Evolutionary conservation across 2,113 vertebrate genomes (phyloP).

Genomic region (Bufo gargarizans): DNA sequence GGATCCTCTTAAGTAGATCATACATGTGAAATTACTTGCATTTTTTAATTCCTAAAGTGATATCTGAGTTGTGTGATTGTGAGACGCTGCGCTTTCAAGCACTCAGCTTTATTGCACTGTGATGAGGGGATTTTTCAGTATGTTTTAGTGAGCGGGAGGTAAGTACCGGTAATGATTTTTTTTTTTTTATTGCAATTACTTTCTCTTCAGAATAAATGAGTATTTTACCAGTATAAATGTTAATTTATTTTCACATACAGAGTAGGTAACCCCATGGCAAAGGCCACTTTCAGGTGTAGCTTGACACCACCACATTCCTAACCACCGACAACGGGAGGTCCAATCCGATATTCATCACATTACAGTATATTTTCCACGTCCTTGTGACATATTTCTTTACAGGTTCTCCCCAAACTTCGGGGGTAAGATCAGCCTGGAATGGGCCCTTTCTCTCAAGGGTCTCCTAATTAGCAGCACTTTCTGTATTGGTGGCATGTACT

Average conservation of each 20-base stretch:
- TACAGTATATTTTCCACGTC: too few species aligned
- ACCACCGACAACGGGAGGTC: not conserved
- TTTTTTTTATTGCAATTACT: conserved; percentile 37
- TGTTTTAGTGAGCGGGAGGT: conserved; percentile 20
- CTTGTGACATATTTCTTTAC: too few species aligned
- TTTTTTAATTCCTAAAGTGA: conserved; percentile 55
- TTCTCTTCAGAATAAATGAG: not conserved
- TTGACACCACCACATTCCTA: not conserved
- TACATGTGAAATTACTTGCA: conserved; percentile 22
- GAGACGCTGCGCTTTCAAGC: conserved; percentile 2
- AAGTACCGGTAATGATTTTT: conserved; percentile 14
- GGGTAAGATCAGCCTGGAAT: too few species aligned
- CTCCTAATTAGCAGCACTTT: too few species aligned
- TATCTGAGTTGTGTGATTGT: conserved; percentile 32
- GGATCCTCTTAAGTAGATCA: conserved; percentile 53
- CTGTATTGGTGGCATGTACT: too few species aligned
- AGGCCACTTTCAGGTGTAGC: not conserved
- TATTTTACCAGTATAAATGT: not conserved
- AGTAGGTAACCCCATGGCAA: not conserved
- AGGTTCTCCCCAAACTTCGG: too few species aligned
- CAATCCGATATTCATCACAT: too few species aligned
- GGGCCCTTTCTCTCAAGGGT: too few species aligned
- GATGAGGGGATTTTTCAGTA: conserved; percentile 55
- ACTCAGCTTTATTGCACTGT: conserved; percentile 53
- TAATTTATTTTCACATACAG: not conserved